Evolutionary conservation across 2,797 vertebrate species (phyloP).

Genomic region (Thamnophis elegans): DNA sequence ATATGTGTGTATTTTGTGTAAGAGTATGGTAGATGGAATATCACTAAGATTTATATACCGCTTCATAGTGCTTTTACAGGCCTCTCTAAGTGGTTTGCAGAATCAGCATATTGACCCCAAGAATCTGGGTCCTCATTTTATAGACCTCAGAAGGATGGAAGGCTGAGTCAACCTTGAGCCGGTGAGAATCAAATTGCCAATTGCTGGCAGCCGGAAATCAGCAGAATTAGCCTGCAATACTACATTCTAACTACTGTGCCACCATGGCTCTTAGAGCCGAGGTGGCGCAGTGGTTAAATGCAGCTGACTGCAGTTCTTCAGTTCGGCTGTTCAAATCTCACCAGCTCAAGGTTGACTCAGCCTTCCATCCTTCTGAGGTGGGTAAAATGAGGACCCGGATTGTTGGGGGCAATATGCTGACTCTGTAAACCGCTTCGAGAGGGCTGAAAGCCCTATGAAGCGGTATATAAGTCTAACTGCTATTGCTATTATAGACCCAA

Average conservation of each 20-base stretch:
- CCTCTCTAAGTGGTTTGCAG: not conserved
- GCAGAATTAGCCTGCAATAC: not conserved
- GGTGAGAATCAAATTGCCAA: too few relatives aligned
- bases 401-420: too few relatives aligned
- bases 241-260: not conserved
- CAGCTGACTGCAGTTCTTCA: too few relatives aligned
- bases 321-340: too few relatives aligned
- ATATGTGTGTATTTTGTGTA: not conserved
- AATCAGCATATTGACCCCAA: not conserved
- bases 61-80: not conserved
- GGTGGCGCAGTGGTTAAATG: too few relatives aligned
- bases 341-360: too few relatives aligned
- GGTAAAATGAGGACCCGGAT: too few relatives aligned
- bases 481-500: not conserved
- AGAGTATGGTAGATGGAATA: not conserved
- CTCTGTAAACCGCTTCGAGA: too few relatives aligned
- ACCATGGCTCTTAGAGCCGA: not conserved
- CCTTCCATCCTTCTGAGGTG: too few relatives aligned
- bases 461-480: too few relatives aligned
- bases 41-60: not conserved
- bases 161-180: not conserved
- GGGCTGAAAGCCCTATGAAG: too few relatives aligned
- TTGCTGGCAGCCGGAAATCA: not conserved
- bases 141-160: not conserved
- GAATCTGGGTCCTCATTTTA: not conserved